These are phyloP conservation scores for Parotocinclus haroldoi DNA, from an alignment of 2,797 vertebrate species.

Conservation along the genomic window DNA sequence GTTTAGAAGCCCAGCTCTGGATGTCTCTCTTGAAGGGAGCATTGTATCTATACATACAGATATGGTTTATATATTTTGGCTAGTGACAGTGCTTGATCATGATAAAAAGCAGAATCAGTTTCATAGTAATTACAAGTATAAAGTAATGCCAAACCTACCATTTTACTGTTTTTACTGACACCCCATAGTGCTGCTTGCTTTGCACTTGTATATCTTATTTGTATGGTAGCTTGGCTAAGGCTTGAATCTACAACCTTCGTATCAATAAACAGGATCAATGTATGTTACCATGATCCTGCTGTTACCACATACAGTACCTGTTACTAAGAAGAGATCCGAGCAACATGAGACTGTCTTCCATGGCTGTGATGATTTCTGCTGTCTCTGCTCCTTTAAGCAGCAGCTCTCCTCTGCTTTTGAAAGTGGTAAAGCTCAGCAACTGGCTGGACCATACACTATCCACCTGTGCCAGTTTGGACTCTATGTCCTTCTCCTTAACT, in stretches of 20 bases:
- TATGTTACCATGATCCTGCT: too few relatives aligned
- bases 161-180: too few relatives aligned
- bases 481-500: constrained; percentile 92
- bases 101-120: too few relatives aligned
- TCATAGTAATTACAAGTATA: too few relatives aligned
- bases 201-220: too few relatives aligned
- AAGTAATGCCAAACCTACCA: too few relatives aligned
- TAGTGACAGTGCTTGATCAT: too few relatives aligned
- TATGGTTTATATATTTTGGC: too few relatives aligned
- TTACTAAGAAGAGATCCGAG: constrained; percentile 90
- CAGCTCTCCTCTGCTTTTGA: constrained; percentile 91
- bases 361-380: constrained; percentile 82
- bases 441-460: constrained; percentile 91
- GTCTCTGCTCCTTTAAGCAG: constrained; percentile 88
- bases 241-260: too few relatives aligned
- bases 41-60: constrained; percentile 77
- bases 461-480: constrained; percentile 93
- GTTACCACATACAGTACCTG: constrained; percentile 71
- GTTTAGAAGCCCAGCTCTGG: constrained; percentile 93
- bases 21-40: constrained; percentile 90
- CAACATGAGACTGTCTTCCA: constrained; percentile 96
- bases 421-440: constrained; percentile 81
- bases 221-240: too few relatives aligned
- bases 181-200: too few relatives aligned
- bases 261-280: too few relatives aligned